A percentile compares a stretch with the other conserved stretches of the same genome.
These are phyloP conservation scores for Etia nguti DNA, from an alignment of 2,113 vertebrate genomes.

Conservation along the genomic window DNA sequence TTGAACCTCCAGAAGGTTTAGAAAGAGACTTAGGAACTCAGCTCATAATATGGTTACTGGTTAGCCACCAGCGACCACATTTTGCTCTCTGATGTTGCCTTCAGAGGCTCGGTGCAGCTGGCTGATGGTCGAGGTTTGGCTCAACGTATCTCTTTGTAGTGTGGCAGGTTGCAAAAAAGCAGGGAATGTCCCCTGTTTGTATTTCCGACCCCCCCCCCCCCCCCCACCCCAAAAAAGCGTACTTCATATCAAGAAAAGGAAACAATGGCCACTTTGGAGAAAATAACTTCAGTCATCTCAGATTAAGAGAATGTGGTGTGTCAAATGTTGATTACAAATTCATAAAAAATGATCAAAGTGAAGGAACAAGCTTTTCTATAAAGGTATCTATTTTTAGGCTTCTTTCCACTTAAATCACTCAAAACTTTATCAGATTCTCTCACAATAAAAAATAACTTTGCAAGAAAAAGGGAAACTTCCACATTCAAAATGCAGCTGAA, in stretches of 20 bases:
- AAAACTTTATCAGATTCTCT: not conserved
- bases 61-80: slow-evolving; percentile 75
- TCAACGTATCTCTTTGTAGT: slow-evolving; percentile 64
- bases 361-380: not conserved
- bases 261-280: not conserved
- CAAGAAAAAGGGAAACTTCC: not conserved
- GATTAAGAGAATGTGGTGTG: not conserved
- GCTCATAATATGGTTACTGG: slow-evolving; percentile 77
- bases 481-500: not conserved
- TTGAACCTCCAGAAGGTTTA: slow-evolving; percentile 71
- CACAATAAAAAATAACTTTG: not conserved
- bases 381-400: not conserved
- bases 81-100: slow-evolving; percentile 76
- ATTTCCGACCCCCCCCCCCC: not conserved
- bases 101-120: slow-evolving; percentile 66
- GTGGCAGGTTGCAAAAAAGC: slow-evolving; percentile 62
- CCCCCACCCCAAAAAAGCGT: no score
- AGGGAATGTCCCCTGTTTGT: slow-evolving; percentile 49
- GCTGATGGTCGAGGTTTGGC: slow-evolving; percentile 61
- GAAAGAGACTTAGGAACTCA: slow-evolving; percentile 66
- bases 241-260: slow-evolving; percentile 15
- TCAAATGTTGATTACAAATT: not conserved
- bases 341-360: not conserved
- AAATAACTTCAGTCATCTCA: not conserved
- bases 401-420: not conserved